Base-by-base conservation (phyloP, 2,797 vertebrate species). In the Sandelia bainsii region DNA sequence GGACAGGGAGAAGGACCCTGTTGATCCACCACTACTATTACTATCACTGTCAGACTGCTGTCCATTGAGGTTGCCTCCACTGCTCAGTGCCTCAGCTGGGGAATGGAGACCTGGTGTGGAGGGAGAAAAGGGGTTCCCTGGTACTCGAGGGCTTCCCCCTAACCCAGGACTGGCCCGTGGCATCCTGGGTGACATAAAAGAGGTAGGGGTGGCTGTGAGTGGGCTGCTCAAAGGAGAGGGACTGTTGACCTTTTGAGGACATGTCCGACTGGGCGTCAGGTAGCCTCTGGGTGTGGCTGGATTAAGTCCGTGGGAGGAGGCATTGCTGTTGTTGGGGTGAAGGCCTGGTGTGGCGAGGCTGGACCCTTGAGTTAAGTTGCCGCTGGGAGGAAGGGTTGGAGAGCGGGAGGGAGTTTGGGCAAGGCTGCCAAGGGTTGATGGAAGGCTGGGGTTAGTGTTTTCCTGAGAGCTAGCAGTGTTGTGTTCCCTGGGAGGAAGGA, bases 401-500 rank as follows among this genome's bases (percentile, higher is more conserved):
- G 92, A 95, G 82, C 92, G 95, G 88, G 87, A 95, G 88, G 93
- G 95, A 88, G 95, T 60, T 82, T 95, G n/a, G 94, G 90, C 70
- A 39, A 94, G 82, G 90, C 94, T 95, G 92, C 94, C 89, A 34
- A 94, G 93, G 71, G 95, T 91, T 25, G 92, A 89, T 89, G 96
- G 88, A 94, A 97, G 94, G 81, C 95, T 92, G 69, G 96, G 92
- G 92, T 95, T 96, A 94, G 96, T 94, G 95, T 96, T 96, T 94
- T 98, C 97, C 96, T 96, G 97, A 94, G 96, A 95, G 92, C 96
- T 96, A 93, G 97, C 95, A 92, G 96, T 96, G 94, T 95, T 95
- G 85, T 97, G 96, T 95, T 98, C 97, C 95, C 97, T 99, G 83
- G 11, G 32, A 53, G 58, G 37, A 25, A 46, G n/a, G 8, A 50